A percentile compares a stretch with the other conserved stretches of the same genome.
Evolutionary conservation across 2,113 vertebrate genomes (phyloP).

Genomic region (Chinchilla lanigera): DNA sequence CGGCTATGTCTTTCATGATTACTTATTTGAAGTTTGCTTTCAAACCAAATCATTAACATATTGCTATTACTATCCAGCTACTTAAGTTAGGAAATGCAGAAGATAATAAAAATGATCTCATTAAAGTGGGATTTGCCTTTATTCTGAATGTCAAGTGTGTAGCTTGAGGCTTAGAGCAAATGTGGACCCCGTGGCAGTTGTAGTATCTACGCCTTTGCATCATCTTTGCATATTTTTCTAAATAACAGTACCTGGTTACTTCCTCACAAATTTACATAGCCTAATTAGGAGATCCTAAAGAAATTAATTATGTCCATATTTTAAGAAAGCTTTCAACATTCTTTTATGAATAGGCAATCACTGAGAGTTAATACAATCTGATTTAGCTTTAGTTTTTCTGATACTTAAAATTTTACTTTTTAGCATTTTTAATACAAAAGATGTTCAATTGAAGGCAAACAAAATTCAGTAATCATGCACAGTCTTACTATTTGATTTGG

Average conservation of each 20-base stretch:
- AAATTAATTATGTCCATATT: constrained; percentile 19
- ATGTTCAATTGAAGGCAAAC: background rate
- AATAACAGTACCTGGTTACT: background rate
- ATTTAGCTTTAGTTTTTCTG: constrained; percentile 32
- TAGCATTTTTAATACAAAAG: background rate
- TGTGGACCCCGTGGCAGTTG: constrained; percentile 35
- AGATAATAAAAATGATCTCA: constrained; percentile 64
- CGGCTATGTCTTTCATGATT: background rate
- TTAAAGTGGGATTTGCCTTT: constrained; percentile 67
- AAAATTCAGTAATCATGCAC: background rate
- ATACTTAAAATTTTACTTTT: constrained; percentile 11
- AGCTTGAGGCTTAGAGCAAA: constrained; percentile 55
- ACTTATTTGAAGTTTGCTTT: constrained; percentile 48
- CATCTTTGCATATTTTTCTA: background rate
- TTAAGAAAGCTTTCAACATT: constrained; percentile 60
- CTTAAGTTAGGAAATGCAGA: constrained; percentile 25
- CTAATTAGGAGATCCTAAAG: constrained; percentile 49
- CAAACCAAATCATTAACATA: constrained; percentile 56
- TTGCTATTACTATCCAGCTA: constrained; percentile 32
- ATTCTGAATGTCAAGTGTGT: constrained; percentile 59
- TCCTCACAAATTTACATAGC: constrained; percentile 23
- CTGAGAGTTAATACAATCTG: constrained; percentile 23
- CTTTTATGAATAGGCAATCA: background rate
- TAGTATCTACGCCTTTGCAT: background rate
- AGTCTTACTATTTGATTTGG: background rate